Evolutionary conservation across 2,888 invertebrate genomes (phyloP).

Genomic region (Mayetiola destructor): DNA sequence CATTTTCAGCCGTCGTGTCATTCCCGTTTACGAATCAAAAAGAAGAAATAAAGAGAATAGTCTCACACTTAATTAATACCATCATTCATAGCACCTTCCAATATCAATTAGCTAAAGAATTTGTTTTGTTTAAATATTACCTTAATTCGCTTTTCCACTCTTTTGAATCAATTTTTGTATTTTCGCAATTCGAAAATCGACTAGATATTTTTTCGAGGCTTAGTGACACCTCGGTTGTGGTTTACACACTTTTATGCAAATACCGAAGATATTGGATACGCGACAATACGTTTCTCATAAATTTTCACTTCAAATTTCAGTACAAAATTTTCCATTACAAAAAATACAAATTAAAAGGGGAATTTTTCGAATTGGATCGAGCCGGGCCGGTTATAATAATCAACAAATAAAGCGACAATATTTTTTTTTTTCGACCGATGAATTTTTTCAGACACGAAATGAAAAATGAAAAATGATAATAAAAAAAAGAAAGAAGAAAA

Average conservation of each 20-base stretch:
- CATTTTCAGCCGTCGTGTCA: too few relatives aligned
- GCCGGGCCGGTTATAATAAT: too few relatives aligned
- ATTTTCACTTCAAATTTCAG: slow-evolving; percentile 9
- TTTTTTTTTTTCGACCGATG: background rate
- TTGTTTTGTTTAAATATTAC: slow-evolving; percentile 10
- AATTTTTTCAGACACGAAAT: background rate
- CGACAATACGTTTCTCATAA: background rate
- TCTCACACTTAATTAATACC: slow-evolving; percentile 13
- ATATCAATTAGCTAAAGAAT: slow-evolving; percentile 4
- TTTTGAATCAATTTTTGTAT: slow-evolving; percentile 1
- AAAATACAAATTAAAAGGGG: background rate
- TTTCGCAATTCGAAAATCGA: background rate
- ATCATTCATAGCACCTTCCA: slow-evolving; percentile 2
- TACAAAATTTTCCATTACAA: slow-evolving; percentile 6
- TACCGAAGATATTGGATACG: slow-evolving; percentile 13
- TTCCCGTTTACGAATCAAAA: too few relatives aligned
- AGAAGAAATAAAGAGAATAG: too few relatives aligned
- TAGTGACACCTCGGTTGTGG: slow-evolving; percentile 13
- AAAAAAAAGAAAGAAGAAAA: background rate
- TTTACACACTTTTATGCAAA: slow-evolving; percentile 15
- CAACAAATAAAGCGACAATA: background rate
- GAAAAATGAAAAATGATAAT: background rate
- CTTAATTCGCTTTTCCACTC: background rate
- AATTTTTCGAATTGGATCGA: background rate
- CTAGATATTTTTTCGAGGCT: background rate